Evolutionary conservation across 2,113 vertebrate species (phyloP), one percentile per base, ranked within the genome.

Genomic region (Corydoras maculifer): DNA sequence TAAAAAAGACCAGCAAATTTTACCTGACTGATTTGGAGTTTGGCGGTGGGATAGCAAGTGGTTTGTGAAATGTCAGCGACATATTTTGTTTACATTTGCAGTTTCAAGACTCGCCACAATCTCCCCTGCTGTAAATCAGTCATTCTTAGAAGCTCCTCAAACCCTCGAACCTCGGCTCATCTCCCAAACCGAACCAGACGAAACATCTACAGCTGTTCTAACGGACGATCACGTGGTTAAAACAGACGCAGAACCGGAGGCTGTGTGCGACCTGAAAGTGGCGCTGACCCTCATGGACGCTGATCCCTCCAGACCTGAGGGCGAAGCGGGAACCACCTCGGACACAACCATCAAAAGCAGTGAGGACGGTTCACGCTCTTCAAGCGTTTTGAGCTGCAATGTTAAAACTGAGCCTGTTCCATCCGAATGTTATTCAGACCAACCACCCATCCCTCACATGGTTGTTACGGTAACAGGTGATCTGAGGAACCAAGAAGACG

Each of bases 351-450:
- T 9, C n/a, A 58, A 51, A 35, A 29, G 12, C 69, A 53, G 51
- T 4, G 55, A 31, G 18, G 13, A 0, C 12, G 31, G 53, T 10
- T 18, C 65, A 18, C 35, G 51, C 5, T 50, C 15, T 18, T n/a
- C 57, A 8, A 30, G 59, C n/a, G 14, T 58, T 3, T 65, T 68
- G 9, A 13, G 14, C 49, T 2, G 71, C 2, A 43, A 65, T 57
- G 67, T 81, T 58, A 81, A 81, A 69, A 69, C 68, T 0, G 76
- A 81, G 67, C 74, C 73, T 1, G 60, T 63, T 49, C 18, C 57
- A 0, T 18, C 67, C 8, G 77, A 65, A 57, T 65, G 58, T 53
- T 54, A 51, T 0, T 51, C 50, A 43, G 35, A 43, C 35, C 35
- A 43, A 43, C 35, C 35, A 43, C 35, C 35, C 7, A 43, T 43